Evolutionary conservation across 2,113 vertebrate species (phyloP), one percentile per base, ranked within the genome.

Genomic region (Dascyllus trimaculatus): DNA sequence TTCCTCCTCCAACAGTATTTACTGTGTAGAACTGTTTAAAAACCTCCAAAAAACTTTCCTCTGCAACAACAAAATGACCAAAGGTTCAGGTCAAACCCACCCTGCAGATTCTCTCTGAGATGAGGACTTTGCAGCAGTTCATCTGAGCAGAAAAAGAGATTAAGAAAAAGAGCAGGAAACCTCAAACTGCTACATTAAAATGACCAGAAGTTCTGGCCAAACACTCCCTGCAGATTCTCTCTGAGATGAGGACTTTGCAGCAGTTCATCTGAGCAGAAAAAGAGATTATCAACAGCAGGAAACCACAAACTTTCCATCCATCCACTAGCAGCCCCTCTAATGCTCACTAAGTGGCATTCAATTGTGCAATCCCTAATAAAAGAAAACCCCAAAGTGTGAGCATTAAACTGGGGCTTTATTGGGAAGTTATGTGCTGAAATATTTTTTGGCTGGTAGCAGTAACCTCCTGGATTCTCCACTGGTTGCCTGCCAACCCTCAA

Each of bases 71-170:
- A 17, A 46, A 49, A 18, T 24, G 19, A 62, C 24, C 21, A 57
- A 40, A 53, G 24, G 15, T 6, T 38, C 24, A 14, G 14, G 2
- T 52, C 43, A 21, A 49, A 48, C n/a, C 24, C 48, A 46, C 2
- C 54, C 52, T 71, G 9, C 11, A 6, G 40, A 11, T 22, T 22
- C 18, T 40, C 21, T 62, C 32, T 25, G 19, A 63, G 15, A n/a
- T 53, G 58, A 61, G n/a, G 17, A 52, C 2, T 32, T 64, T 64
- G 24, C 8, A 75, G 35, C 40, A 49, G 56, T 11, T 58, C 25
- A 43, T 43, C 40, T 43, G 40, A 43, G 40, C 40, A 43, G 40
- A 43, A 43, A 43, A 15, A 2, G 13, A 43, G 40, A 14, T 43
- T 43, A 35, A 35, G 32, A 10, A 35, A 35, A 35, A 35, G 7